A percentile compares a stretch with the other conserved stretches of the same genome.
phyloP scores from a whole-genome alignment of 1,140 invertebrate genomes.

The Drosophila kurseongensis region DNA sequence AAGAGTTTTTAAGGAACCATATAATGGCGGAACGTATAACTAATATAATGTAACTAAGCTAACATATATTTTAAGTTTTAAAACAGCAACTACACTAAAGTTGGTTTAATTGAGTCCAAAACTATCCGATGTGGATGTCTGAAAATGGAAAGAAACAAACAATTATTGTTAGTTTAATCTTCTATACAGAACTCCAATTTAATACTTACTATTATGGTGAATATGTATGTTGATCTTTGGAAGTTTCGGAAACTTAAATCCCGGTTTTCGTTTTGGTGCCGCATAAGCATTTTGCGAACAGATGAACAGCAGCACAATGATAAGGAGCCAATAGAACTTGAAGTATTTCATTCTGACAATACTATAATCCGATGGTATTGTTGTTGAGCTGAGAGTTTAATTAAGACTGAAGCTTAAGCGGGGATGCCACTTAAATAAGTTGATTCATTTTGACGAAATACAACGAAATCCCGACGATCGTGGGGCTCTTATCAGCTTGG shows the following conservation, averaged over 20 bases:
- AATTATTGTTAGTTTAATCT: not conserved
- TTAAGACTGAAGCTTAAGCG: conserved; percentile 8
- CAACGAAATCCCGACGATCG: not conserved
- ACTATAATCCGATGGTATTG: not conserved
- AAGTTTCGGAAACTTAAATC: not conserved
- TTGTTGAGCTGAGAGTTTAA: not conserved
- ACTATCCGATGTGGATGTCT: conserved; percentile 65
- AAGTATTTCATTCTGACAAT: conserved; percentile 61
- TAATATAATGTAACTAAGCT: not conserved
- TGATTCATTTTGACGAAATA: not conserved
- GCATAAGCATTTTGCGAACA: conserved; percentile 25
- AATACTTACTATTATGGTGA: conserved; percentile 70
- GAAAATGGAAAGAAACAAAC: conserved; percentile 9
- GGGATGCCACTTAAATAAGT: conserved; percentile 33
- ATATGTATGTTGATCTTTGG: conserved; percentile 62
- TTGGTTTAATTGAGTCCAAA: not conserved
- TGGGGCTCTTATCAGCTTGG: conserved; percentile 38
- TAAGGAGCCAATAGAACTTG: conserved; percentile 40
- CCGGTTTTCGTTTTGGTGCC: conserved; percentile 45
- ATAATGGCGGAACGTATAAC: not conserved
- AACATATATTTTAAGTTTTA: not conserved
- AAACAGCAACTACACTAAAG: not conserved
- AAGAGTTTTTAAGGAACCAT: not conserved
- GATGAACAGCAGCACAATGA: conserved; percentile 27
- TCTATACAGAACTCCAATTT: not conserved